Percentiles rank a stretch among this genome's conserved stretches.
Conservation (phyloP, 2,797 vertebrate genomes). For the Molossus alvarezi region DNA sequence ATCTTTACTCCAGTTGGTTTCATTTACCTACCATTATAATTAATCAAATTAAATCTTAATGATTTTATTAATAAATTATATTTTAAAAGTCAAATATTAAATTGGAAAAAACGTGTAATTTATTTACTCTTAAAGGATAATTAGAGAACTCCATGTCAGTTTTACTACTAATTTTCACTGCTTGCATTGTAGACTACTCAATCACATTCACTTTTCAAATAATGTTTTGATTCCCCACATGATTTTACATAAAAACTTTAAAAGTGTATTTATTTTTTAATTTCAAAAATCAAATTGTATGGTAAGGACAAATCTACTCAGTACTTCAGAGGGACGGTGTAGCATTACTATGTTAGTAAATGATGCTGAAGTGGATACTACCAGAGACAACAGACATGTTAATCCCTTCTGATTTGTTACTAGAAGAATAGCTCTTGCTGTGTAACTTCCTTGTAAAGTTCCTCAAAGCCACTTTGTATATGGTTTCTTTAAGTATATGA, state of each 20-base stretch:
- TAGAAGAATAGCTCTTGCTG: slow-evolving; percentile 36
- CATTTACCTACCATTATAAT: slow-evolving; percentile 28
- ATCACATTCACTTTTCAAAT: slow-evolving; percentile 7
- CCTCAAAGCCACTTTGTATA: neutral
- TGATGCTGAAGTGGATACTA: neutral
- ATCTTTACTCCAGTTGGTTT: slow-evolving; percentile 31
- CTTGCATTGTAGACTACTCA: slow-evolving; percentile 28
- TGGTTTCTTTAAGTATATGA: slow-evolving; percentile 45
- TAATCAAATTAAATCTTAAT: slow-evolving; percentile 41
- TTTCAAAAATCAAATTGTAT: slow-evolving; percentile 11
- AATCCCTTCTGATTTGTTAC: slow-evolving; percentile 25
- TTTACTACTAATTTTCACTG: slow-evolving; percentile 1
- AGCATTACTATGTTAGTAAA: slow-evolving; percentile 40
- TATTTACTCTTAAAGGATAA: slow-evolving; percentile 26
- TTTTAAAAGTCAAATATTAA: slow-evolving; percentile 63
- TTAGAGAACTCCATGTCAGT: slow-evolving; percentile 16
- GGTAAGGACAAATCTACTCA: neutral
- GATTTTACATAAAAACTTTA: slow-evolving; percentile 51
- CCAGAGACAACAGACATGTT: neutral
- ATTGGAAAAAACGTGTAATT: neutral
- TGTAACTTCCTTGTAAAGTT: slow-evolving; percentile 56
- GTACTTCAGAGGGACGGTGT: neutral
- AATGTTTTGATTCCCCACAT: neutral
- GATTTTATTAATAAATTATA: slow-evolving; percentile 48
- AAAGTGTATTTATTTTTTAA: slow-evolving; percentile 24